Evolutionary conservation across 2,113 vertebrate genomes (phyloP).

Genomic region (Oryzias javanicus): DNA sequence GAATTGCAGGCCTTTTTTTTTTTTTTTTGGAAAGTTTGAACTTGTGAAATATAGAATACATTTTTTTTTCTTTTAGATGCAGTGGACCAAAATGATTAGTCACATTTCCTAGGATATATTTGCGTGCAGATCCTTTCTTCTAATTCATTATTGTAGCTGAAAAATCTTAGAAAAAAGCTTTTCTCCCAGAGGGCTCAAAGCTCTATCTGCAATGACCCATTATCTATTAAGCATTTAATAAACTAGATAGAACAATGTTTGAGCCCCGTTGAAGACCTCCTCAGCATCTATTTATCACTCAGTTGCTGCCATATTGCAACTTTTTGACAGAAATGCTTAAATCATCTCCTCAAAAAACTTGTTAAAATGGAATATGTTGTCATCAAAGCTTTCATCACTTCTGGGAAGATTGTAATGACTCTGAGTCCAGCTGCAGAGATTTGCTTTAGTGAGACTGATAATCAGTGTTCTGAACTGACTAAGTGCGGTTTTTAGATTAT

Average conservation of each 20-base stretch:
- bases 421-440: conserved; percentile 24
- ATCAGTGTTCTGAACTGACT: conserved; percentile 11
- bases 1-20: conserved; percentile 17
- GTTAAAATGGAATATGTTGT: conserved; percentile 23
- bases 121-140: no score
- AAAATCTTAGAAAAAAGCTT: no score
- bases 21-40: neutral
- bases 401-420: no score
- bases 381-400: conserved; percentile 6
- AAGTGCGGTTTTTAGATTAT: conserved; percentile 2
- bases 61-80: conserved; percentile 10
- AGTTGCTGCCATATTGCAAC: neutral
- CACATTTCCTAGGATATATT: neutral
- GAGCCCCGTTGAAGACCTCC: neutral
- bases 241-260: neutral
- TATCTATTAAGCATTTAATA: neutral
- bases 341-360: conserved; percentile 6
- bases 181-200: no score
- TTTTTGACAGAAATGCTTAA: conserved; percentile 24
- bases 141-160: no score
- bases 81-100: neutral
- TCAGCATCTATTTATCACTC: neutral
- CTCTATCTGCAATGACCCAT: neutral
- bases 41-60: neutral
- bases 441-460: conserved; percentile 27